Evolutionary conservation across 2,113 vertebrate species (phyloP).

Genomic region (Narcine bancroftii): DNA sequence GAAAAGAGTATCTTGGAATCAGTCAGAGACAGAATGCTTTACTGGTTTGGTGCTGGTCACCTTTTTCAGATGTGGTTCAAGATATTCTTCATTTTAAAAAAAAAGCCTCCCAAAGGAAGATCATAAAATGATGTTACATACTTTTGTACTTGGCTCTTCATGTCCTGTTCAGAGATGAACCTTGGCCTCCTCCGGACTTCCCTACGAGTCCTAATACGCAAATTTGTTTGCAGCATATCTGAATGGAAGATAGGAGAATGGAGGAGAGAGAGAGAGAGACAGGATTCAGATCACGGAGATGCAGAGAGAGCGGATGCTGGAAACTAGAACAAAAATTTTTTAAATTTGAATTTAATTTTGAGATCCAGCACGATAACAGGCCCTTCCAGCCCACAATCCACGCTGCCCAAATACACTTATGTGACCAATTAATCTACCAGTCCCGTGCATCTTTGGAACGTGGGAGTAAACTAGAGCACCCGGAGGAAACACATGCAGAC

Average conservation of each 20-base stretch:
- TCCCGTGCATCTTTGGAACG: too few relatives aligned
- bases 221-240: conserved; percentile 77
- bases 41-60: background rate
- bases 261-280: background rate
- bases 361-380: too few relatives aligned
- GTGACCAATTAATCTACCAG: too few relatives aligned
- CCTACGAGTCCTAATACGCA: conserved; percentile 55
- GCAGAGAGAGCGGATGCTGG: too few relatives aligned
- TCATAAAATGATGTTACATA: conserved; percentile 36
- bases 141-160: conserved; percentile 55
- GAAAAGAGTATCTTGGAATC: background rate
- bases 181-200: conserved; percentile 69
- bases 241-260: conserved; percentile 34
- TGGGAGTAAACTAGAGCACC: too few relatives aligned
- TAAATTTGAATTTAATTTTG: too few relatives aligned
- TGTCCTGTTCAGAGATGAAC: conserved; percentile 70
- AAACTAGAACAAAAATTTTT: too few relatives aligned
- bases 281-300: too few relatives aligned
- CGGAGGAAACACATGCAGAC: too few relatives aligned
- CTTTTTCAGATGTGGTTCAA: background rate
- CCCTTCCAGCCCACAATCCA: too few relatives aligned
- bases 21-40: background rate
- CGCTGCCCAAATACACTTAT: too few relatives aligned
- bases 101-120: background rate
- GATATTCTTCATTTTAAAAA: background rate